A percentile compares a stretch with the other conserved stretches of the same genome.
These are phyloP conservation scores for Magallana gigas DNA, from an alignment of 1,140 invertebrate genomes.

Conservation along the genomic window DNA sequence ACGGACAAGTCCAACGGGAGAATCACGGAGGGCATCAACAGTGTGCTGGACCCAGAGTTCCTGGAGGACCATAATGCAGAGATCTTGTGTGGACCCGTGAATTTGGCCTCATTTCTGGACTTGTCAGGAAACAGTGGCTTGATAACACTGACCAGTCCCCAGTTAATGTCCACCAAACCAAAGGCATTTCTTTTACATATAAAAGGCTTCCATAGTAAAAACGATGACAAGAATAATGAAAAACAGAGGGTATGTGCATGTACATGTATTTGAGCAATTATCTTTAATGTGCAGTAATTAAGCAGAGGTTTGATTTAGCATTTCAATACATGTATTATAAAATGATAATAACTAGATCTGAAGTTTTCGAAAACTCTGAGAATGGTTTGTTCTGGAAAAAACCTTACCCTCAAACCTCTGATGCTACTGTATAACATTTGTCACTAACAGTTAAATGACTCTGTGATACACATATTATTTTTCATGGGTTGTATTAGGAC, in stretches of 20 bases:
- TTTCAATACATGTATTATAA: no score
- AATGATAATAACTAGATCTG: no score
- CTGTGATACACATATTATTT: no score
- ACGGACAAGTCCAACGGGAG: slow-evolving; percentile 37
- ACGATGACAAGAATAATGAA: slow-evolving; percentile 55
- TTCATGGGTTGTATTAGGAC: no score
- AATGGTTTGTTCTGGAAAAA: no score
- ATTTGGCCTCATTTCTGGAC: slow-evolving; percentile 89
- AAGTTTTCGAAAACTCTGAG: no score
- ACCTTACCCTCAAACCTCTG: no score
- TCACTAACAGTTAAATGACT: no score
- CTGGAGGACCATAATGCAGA: slow-evolving; percentile 92
- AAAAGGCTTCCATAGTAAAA: slow-evolving; percentile 81
- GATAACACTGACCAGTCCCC: slow-evolving; percentile 91
- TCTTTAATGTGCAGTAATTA: no score
- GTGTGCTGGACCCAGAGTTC: slow-evolving; percentile 87
- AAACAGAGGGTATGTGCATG: slow-evolving; percentile 62
- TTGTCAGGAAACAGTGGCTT: slow-evolving; percentile 90
- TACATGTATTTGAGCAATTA: not conserved
- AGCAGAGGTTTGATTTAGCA: no score
- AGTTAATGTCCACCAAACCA: slow-evolving; percentile 88
- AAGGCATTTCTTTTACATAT: slow-evolving; percentile 91
- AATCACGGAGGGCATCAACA: slow-evolving; percentile 81
- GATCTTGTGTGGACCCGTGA: slow-evolving; percentile 92
- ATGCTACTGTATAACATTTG: no score